Percentiles rank a stretch among this genome's conserved stretches.
Evolutionary conservation across 1,140 invertebrate species (phyloP).

Genomic region (Megalopta genalis): DNA sequence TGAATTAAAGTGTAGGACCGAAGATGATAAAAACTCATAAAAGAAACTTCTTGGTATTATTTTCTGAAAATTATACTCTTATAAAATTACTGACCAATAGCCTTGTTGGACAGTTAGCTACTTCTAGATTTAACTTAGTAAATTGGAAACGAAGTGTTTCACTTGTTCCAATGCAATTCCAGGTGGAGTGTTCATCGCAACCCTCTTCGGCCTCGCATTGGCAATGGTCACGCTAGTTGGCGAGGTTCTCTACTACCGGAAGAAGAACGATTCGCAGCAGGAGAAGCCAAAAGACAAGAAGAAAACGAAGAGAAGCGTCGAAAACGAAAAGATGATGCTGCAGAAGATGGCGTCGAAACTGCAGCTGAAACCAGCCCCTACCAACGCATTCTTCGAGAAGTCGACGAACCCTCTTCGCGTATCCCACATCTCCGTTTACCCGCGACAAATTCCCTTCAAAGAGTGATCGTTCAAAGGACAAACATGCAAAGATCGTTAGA

Average conservation of each 20-base stretch:
- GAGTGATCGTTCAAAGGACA: constrained; percentile 55
- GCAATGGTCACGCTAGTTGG: constrained; percentile 90
- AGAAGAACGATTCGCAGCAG: constrained; percentile 81
- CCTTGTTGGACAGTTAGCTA: too few relatives aligned
- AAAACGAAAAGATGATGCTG: constrained; percentile 68
- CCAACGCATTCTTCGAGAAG: constrained; percentile 67
- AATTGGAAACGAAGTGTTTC: not conserved
- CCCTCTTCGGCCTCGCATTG: constrained; percentile 88
- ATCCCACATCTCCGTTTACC: constrained; percentile 81
- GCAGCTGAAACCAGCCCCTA: constrained; percentile 78
- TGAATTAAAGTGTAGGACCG: too few relatives aligned
- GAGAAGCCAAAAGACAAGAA: constrained; percentile 72
- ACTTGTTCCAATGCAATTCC: constrained; percentile 58
- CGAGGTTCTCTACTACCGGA: constrained; percentile 89
- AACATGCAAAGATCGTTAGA: not conserved
- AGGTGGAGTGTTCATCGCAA: constrained; percentile 95
- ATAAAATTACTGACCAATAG: too few relatives aligned
- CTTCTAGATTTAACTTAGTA: too few relatives aligned
- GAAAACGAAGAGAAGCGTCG: constrained; percentile 50
- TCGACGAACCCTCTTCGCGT: constrained; percentile 71
- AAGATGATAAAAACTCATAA: too few relatives aligned
- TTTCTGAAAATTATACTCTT: too few relatives aligned
- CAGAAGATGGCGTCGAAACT: constrained; percentile 72
- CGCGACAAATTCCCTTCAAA: constrained; percentile 76
- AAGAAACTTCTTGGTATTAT: too few relatives aligned